Base-by-base conservation (phyloP, 2,797 vertebrate species). In the Coilia nasus region DNA sequence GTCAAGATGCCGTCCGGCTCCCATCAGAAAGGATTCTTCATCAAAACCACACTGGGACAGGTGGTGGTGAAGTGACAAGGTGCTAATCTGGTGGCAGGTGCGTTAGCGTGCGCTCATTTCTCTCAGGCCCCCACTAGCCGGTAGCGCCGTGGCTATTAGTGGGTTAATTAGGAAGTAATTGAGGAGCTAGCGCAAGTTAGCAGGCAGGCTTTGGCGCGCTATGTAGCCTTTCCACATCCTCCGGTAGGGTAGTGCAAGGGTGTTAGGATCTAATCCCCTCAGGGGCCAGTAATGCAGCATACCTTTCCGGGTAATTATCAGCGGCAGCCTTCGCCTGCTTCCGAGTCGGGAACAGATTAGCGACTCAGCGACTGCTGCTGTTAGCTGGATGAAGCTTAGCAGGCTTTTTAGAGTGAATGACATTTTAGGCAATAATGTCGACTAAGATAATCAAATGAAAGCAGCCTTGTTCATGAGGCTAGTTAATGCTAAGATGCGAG, bases 151-250 rank as follows among this genome's bases (percentile, higher is more conserved):
- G 94, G 91, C 96, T 94, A 95, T 97, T 97, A 97, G 94, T 91
- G 94, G 96, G 96, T 97, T 97, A 97, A 97, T 96, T 96, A 96
- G 95, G 93, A 95, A 96, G 94, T 94, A 96, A 96, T 87, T 82
- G 96, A 94, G 93, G 87, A 91, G 92, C 94, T 94, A 93, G 90
- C 93, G 93, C 90, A 94, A 94, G 94, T 96, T 96, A 94, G 92
- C 89, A 90, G 89, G 91, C 71, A 44, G 50, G 95, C 94, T 94
- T 95, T 93, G 93, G 91, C 88, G 89, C 92, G 94, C 92, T 92
- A 95, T 91, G 71, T 44, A 78, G 71, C 71, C 35, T 78, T 6
- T 35, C 71, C 92, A 94, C 81, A 95, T 95, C 91, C 93, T 94
- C 90, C 89, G 35, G 12, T 92, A 91, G 90, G 92, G 90, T 44